A percentile compares a stretch with the other conserved stretches of the same genome.
Evolutionary conservation across 2,888 invertebrate species (phyloP).

Genomic region (Sclerodermus sp.): DNA sequence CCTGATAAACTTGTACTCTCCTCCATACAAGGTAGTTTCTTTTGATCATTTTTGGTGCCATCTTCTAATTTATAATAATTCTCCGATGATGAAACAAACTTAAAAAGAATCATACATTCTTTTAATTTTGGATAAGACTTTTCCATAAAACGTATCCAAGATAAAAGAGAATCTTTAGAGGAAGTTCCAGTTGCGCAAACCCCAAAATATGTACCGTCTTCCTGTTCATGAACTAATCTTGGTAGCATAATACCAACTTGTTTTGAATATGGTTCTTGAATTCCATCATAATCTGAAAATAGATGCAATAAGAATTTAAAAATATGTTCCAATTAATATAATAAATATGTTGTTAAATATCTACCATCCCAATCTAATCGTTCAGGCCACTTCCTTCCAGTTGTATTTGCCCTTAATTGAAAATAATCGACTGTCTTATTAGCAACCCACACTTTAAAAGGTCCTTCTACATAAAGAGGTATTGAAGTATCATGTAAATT

Average conservation of each 20-base stretch:
- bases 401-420: conserved; percentile 69
- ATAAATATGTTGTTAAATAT: neutral
- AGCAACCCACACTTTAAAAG: conserved; percentile 77
- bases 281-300: conserved; percentile 70
- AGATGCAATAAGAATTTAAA: conserved; percentile 1
- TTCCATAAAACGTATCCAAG: conserved; percentile 85
- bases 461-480: conserved; percentile 82
- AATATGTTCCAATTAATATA: neutral
- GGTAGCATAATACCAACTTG: conserved; percentile 57
- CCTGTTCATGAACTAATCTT: conserved; percentile 86
- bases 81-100: conserved; percentile 56
- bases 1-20: too few relatives aligned
- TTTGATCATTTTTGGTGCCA: neutral
- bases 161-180: conserved; percentile 86
- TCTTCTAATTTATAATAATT: too few relatives aligned
- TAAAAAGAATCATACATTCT: conserved; percentile 82
- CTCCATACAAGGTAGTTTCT: neutral
- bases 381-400: conserved; percentile 15
- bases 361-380: conserved; percentile 68
- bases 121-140: conserved; percentile 73
- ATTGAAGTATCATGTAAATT: conserved; percentile 63
- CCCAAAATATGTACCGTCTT: conserved; percentile 85
- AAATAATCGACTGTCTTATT: conserved; percentile 81
- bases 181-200: conserved; percentile 91
- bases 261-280: conserved; percentile 64